Evolutionary conservation across 1,140 invertebrate species (phyloP), one percentile per base, ranked within the genome.

Genomic region (Tetramorium parvispinum): DNA sequence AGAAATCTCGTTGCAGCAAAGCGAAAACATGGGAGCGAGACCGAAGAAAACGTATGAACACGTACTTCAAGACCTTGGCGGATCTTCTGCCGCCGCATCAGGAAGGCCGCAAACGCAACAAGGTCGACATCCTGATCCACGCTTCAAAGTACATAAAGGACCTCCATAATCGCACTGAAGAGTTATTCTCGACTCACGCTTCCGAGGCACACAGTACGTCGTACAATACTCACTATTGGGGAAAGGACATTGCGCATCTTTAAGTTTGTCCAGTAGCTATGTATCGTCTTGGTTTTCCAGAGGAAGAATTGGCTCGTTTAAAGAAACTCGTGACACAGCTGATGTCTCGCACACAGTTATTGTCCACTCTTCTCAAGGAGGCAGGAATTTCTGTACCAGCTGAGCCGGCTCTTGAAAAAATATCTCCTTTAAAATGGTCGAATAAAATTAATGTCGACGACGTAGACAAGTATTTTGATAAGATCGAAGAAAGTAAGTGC

Each of bases 21-120:
- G 94, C 95, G 11, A 95, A 95, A 95, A 95, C 95, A 95, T 96
- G 95, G 95, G 96, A 96, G 92, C 93, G 94, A 93, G 94, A 95
- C 91, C 93, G 96, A 93, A 92, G 96, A 93, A 95, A 95, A 85
- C 94, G 95, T 83, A 94, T 96, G 92, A 96, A 96, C 87, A 85
- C 92, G 21, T 95, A 95, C 40, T 96, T 96, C 92, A 95, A 95
- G 87, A 93, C 92, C 7, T 91, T 96, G 51, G 94, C 93, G 66
- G 94, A 95, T 83, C 92, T 96, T 81, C 88, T 96, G 65, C 96
- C 96, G 11, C 94, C 95, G 32, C 92, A 95, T 90, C 95, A 96
- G 87, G 95, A 96, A 63, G 95, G 95, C 40, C 92, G 94, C 75
- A 94, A 94, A 70, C 91, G 92, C 49, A 95, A 95, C 90, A 96